A percentile compares a stretch with the other conserved stretches of the same genome.
Evolutionary conservation across 2,888 invertebrate species (phyloP).

Genomic region (Ochropacha duplaris): DNA sequence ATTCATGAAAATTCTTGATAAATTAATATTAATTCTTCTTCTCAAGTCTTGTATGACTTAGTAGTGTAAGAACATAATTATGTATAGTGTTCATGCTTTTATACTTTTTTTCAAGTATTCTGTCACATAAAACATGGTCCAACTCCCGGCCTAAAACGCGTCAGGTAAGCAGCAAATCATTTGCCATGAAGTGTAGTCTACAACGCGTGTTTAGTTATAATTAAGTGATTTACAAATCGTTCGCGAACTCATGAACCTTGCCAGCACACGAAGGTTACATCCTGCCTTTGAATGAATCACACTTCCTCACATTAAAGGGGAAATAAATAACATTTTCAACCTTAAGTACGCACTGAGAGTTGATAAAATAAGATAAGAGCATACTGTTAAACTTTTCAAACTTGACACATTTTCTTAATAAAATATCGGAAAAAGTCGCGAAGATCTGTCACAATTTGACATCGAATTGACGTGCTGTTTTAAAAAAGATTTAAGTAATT

Average conservation of each 20-base stretch:
- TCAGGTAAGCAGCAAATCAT: constrained; percentile 14
- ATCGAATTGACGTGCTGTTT: no score
- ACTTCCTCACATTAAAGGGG: constrained; percentile 33
- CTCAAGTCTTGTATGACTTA: no score
- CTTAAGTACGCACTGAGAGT: constrained; percentile 1
- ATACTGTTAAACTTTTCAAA: not conserved
- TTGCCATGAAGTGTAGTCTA: constrained; percentile 13
- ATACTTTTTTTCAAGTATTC: no score
- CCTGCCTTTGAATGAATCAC: constrained; percentile 56
- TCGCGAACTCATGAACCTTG: constrained; percentile 57
- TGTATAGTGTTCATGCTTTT: no score
- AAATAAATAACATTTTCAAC: constrained; percentile 6
- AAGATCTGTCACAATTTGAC: no score
- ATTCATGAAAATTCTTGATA: not conserved
- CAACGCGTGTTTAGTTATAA: constrained; percentile 41
- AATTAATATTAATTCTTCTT: no score
- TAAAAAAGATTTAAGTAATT: no score
- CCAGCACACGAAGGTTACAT: constrained; percentile 57
- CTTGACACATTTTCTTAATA: no score
- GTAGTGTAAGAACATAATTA: no score
- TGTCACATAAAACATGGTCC: not conserved
- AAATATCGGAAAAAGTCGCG: no score
- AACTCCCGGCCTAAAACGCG: not conserved
- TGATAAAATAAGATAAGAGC: not conserved
- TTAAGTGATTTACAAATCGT: constrained; percentile 49